Percentiles rank a stretch among this genome's conserved stretches.
phyloP scores from a whole-genome alignment of 2,113 vertebrate genomes.

The Sclerurus mexicanus region DNA sequence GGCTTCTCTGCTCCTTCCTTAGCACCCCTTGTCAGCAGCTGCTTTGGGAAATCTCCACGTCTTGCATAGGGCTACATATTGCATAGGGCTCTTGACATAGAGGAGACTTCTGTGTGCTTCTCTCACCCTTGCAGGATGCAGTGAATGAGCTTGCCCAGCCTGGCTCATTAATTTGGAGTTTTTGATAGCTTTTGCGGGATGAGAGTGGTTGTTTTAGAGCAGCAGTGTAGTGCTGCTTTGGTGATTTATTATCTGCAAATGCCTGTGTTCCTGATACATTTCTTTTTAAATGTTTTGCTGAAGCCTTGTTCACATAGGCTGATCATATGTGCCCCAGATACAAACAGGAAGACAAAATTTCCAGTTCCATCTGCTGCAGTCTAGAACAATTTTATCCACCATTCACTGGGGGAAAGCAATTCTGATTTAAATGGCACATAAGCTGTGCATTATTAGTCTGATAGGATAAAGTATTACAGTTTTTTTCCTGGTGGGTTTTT shows the following conservation, averaged over 20 bases:
- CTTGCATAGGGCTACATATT: background rate
- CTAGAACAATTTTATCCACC: slow-evolving; percentile 9
- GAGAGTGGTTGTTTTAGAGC: background rate
- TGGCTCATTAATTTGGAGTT: background rate
- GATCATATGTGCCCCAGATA: background rate
- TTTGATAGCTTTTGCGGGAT: background rate
- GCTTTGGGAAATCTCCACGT: background rate
- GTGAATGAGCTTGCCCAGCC: background rate
- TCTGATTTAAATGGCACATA: slow-evolving; percentile 23
- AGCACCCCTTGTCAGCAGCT: background rate
- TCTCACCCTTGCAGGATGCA: background rate
- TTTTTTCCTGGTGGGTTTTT: background rate
- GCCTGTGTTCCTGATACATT: background rate
- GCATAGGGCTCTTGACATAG: background rate
- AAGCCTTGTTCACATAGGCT: background rate
- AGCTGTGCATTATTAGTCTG: background rate
- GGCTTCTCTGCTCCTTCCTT: background rate
- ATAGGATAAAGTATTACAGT: background rate
- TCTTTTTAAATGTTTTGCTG: background rate
- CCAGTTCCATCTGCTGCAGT: slow-evolving; percentile 21
- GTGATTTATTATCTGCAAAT: background rate
- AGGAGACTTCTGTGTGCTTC: background rate
- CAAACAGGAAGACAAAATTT: background rate
- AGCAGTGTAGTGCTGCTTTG: background rate
- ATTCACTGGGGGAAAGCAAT: background rate